Base-by-base conservation (phyloP, 2,888 invertebrate genomes). In the Synergus gifuensis region DNA sequence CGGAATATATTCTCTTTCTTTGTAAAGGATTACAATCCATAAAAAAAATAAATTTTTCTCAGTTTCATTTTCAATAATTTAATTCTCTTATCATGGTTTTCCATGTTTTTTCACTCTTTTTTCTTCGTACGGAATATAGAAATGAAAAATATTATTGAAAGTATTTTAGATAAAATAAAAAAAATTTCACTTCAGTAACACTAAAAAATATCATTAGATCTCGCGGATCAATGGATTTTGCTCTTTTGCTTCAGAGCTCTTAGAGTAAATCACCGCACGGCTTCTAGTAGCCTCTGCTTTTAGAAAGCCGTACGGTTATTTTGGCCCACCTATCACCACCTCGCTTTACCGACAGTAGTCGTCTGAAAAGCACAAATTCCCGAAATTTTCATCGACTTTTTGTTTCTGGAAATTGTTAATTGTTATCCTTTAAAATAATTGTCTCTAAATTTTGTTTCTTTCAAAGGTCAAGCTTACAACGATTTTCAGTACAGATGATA, bases 221-320 rank as follows among this genome's bases (percentile, higher is more conserved):
- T 46, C 0, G 14, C 4, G 8, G 54, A 28, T 16, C n/a, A 28
- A 18, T 9, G 40, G n/a, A 49, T 73, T 62, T 58, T 73, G 67
- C 42, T 73, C 58, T 62, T 22, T 73, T 60, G 69, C 36, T 60
- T 60, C 18, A 22, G 12, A 18, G 49, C 40, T 77, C 77, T 77
- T n/a, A 73, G 54, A 2, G 73, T 54, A 54, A 73, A 73, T 77
- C 79, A 77, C 80, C 46, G 73, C 66, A 76, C 76, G 80, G 76
- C 79, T 84, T 82, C 81, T 82, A 81, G 83, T 79, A 79, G 90
- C 87, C 87, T 87, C 89, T 89, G 87, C 89, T 89, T 91, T 91
- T 91, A 91, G 91, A 91, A 89, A 90, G 89, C 88, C 86, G 87
- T 88, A 86, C 85, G 88, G 91, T 90, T 91, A 91, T 91, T 91